phyloP scores from a whole-genome alignment of 2,888 invertebrate genomes.

The Vannuccia rotundouncinata region DNA sequence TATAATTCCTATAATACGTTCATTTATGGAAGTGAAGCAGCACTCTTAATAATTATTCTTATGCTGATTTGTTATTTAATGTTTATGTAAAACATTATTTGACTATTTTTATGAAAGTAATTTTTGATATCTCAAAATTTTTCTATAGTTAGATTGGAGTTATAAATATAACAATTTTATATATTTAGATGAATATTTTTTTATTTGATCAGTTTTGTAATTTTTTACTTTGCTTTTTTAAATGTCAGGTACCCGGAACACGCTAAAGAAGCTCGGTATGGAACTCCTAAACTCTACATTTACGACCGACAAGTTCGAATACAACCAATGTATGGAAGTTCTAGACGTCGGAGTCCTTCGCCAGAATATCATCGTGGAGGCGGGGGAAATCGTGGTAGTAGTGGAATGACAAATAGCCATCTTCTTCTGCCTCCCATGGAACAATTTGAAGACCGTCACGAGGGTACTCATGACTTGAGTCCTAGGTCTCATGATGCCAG shows the following conservation, averaged over 20 bases:
- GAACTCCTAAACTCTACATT: slow-evolving; percentile 25
- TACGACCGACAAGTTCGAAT: slow-evolving; percentile 22
- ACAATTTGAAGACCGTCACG: background rate
- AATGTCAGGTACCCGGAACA: slow-evolving; percentile 30
- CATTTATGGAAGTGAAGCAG: too few species aligned
- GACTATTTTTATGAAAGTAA: too few species aligned
- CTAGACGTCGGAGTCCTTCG: background rate
- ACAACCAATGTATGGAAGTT: slow-evolving; percentile 2
- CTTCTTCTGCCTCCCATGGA: background rate
- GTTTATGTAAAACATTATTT: too few species aligned
- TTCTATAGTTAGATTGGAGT: too few species aligned
- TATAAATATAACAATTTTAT: too few species aligned
- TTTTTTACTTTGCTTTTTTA: background rate
- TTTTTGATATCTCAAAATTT: too few species aligned
- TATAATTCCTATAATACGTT: too few species aligned
- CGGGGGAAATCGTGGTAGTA: background rate
- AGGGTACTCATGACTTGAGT: background rate
- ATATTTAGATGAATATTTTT: too few species aligned
- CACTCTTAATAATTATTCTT: too few species aligned
- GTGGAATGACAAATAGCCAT: background rate
- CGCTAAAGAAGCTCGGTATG: slow-evolving; percentile 29
- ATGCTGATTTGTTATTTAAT: too few species aligned
- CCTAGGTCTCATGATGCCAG: background rate
- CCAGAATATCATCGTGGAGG: slow-evolving; percentile 25
- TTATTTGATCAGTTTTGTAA: too few species aligned